Percentiles rank a stretch among this genome's conserved stretches.
phyloP scores from a whole-genome alignment of 2,797 vertebrate species.

The Oreortyx pictus region DNA sequence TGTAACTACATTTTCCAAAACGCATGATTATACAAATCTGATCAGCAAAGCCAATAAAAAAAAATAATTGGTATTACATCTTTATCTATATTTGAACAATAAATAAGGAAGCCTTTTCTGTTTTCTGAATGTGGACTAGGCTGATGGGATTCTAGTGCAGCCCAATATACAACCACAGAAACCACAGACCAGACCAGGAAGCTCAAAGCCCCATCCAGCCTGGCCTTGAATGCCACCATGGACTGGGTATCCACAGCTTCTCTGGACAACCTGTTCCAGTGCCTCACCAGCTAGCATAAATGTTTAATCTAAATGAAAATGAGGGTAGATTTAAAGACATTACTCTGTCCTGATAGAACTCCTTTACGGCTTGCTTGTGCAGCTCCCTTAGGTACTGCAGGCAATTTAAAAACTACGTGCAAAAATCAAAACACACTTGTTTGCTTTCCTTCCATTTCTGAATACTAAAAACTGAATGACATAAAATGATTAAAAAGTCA shows the following conservation, averaged over 20 bases:
- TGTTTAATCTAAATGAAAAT: neutral
- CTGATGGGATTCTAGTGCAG: neutral
- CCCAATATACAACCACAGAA: neutral
- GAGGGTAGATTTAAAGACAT: too few relatives aligned
- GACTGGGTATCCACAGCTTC: too few relatives aligned
- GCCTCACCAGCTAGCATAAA: too few relatives aligned
- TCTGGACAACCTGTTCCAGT: too few relatives aligned
- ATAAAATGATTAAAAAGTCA: too few relatives aligned
- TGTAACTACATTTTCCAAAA: neutral
- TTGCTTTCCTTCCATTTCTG: neutral
- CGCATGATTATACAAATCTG: neutral
- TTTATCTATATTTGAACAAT: neutral
- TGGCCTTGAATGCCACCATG: neutral
- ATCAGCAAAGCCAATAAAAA: neutral
- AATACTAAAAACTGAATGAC: neutral
- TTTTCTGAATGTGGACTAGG: neutral
- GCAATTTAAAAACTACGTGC: neutral
- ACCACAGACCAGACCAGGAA: neutral
- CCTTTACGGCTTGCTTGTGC: neutral
- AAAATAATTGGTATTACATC: neutral
- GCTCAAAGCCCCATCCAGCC: neutral
- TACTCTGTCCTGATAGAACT: neutral
- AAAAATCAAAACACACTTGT: neutral
- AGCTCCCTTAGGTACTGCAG: neutral
- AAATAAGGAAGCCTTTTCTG: neutral